Evolutionary conservation across 2,888 invertebrate species (phyloP).

Genomic region (Heliconius aoede): DNA sequence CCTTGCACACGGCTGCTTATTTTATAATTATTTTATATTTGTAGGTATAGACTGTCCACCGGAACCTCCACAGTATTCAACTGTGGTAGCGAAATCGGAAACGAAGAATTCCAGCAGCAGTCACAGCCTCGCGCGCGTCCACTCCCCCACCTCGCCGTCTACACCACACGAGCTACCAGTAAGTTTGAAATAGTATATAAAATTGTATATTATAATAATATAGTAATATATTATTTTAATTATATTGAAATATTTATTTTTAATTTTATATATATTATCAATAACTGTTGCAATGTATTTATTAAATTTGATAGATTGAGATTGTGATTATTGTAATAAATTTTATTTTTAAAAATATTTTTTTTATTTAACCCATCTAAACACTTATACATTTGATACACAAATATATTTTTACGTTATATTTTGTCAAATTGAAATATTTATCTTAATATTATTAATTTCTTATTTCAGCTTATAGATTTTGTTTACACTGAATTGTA

Average conservation of each 20-base stretch:
- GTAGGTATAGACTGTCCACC: slow-evolving; percentile 69
- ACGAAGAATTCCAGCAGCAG: slow-evolving; percentile 68
- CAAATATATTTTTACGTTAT: no score
- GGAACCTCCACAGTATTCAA: slow-evolving; percentile 73
- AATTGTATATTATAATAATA: not conserved
- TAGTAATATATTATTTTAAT: not conserved
- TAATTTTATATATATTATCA: not conserved
- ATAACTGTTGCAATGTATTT: slow-evolving; percentile 2
- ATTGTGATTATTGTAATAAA: slow-evolving; percentile 9
- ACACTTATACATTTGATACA: no score
- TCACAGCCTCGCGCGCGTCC: slow-evolving; percentile 69
- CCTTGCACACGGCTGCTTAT: no score
- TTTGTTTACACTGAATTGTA: no score
- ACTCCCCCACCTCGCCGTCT: slow-evolving; percentile 69
- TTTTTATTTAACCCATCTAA: not conserved
- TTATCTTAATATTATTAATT: no score
- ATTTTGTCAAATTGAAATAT: no score
- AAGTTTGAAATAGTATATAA: slow-evolving; percentile 42
- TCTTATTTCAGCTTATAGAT: no score
- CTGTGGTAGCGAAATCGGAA: slow-evolving; percentile 63
- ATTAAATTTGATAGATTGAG: no score
- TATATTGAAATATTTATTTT: not conserved
- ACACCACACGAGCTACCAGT: slow-evolving; percentile 74
- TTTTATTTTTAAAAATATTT: not conserved
- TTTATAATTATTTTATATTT: not conserved